These are phyloP conservation scores for Corythornis cristatus DNA, from an alignment of 2,113 vertebrate genomes.

Conservation along the genomic window DNA sequence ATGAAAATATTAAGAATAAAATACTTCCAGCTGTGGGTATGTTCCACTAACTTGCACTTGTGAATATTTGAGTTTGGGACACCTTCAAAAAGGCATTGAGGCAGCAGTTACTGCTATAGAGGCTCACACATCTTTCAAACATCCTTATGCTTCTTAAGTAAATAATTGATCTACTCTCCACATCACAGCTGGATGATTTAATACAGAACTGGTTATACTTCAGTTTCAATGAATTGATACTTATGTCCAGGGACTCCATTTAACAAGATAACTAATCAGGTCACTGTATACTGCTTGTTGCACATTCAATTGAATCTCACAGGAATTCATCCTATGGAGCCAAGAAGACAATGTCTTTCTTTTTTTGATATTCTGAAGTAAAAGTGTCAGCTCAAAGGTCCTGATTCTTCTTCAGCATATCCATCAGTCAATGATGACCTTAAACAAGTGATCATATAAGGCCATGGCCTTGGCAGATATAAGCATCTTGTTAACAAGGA, in stretches of 20 bases:
- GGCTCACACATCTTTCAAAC: background rate
- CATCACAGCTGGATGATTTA: slow-evolving; percentile 3
- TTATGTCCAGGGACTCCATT: background rate
- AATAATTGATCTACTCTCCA: background rate
- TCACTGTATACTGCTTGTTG: background rate
- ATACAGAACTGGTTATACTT: background rate
- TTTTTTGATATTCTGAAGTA: background rate
- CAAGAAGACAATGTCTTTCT: background rate
- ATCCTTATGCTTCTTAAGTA: background rate
- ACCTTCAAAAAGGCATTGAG: background rate
- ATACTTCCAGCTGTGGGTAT: accelerated
- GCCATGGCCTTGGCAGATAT: background rate
- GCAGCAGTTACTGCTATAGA: background rate
- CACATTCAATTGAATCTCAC: background rate
- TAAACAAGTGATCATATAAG: background rate
- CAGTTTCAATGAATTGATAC: background rate
- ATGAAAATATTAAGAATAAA: background rate
- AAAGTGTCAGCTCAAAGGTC: slow-evolving; percentile 5
- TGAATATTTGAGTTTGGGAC: background rate
- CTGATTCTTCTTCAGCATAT: background rate
- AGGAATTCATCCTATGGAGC: slow-evolving; percentile 6
- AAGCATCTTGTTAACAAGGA: background rate
- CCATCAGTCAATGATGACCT: background rate
- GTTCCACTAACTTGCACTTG: background rate
- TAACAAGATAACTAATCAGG: slow-evolving; percentile 37